Percentiles rank a stretch among this genome's conserved stretches.
phyloP scores from a whole-genome alignment of 2,797 vertebrate species.

The Melanotaenia trifasciata region DNA sequence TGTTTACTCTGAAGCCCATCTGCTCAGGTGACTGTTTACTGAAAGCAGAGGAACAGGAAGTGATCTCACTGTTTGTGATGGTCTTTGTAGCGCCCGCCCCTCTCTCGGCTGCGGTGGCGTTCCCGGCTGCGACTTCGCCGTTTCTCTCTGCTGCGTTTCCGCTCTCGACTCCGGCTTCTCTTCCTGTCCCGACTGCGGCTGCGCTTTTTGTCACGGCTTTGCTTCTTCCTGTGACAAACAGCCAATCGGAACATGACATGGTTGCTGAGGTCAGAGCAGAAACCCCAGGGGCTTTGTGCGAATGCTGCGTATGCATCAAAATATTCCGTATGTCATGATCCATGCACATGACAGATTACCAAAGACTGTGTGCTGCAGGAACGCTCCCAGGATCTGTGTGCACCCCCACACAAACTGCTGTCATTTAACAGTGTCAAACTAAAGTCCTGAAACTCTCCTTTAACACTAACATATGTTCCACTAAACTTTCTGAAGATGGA shows the following conservation, averaged over 20 bases:
- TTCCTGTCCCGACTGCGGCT: slow-evolving; percentile 88
- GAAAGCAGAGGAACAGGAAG: neutral
- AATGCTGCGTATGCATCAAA: no score
- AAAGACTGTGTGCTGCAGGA: neutral
- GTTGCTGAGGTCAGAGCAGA: neutral
- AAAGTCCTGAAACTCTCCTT: no score
- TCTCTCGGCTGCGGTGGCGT: slow-evolving; percentile 88
- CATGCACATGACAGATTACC: no score
- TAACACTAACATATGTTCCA: no score
- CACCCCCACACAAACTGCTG: no score
- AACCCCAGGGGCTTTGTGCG: no score
- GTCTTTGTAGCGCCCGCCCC: slow-evolving; percentile 88
- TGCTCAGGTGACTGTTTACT: neutral
- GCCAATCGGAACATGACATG: slow-evolving; percentile 23
- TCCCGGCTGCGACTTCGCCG: slow-evolving; percentile 90
- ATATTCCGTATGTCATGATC: no score
- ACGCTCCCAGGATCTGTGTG: neutral
- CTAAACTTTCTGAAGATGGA: no score
- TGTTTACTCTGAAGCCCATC: no score
- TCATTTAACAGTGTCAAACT: no score
- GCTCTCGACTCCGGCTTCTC: slow-evolving; percentile 88
- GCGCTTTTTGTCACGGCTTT: slow-evolving; percentile 85
- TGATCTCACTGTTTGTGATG: slow-evolving; percentile 85
- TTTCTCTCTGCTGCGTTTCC: slow-evolving; percentile 86
- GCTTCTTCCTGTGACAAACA: slow-evolving; percentile 56